Evolutionary conservation across 2,888 invertebrate species (phyloP), one percentile per base, ranked within the genome.

Genomic region (Brachylomia viminalis): DNA sequence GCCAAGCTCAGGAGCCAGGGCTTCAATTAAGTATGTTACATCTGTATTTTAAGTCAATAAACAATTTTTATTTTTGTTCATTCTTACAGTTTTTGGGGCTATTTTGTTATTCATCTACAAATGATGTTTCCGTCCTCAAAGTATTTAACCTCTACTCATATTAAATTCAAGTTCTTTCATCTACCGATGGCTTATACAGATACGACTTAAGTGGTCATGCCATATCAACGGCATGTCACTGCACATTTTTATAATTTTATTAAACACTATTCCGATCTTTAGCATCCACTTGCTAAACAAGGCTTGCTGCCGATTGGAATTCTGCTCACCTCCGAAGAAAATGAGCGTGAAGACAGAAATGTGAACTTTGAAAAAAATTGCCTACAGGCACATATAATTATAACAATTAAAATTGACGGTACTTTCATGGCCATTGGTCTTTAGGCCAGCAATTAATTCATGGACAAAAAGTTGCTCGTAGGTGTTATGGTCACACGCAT

Each of bases 401-500:
- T 74, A 56, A 85, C 67, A 83, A 85, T 85, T 85, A 78, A 77
- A 70, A 69, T 77, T 72, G 73, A 82, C 62, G 66, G 67, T 68
- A 72, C 62, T 65, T 85, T 72, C 71, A 75, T 85, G 86, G 72
- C 15, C 86, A 72, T 59, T 85, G 78, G 74, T 70, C 78, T 85
- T 83, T 78, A 72, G 65, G 38, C 3, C 62, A 65, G 42, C 72
- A 78, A 84, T 84, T 84, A 82, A 85, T 75, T 72, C 27, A 54
- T 61, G 67, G 64, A 42, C 67, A 84, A 84, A 84, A 84, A 84
- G 69, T 84, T 67, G 86, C 42, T 42, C 23, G 30, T 6, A 82
- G 66, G 83, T 82, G 82, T 73, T 73, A 84, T 84, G 86, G 75
- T 85, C 86, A 85, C 83, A 84, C 83, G 78, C 70, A 47, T 56